Evolutionary conservation across 2,888 invertebrate genomes (phyloP).

Genomic region (Epinotia demarniana): DNA sequence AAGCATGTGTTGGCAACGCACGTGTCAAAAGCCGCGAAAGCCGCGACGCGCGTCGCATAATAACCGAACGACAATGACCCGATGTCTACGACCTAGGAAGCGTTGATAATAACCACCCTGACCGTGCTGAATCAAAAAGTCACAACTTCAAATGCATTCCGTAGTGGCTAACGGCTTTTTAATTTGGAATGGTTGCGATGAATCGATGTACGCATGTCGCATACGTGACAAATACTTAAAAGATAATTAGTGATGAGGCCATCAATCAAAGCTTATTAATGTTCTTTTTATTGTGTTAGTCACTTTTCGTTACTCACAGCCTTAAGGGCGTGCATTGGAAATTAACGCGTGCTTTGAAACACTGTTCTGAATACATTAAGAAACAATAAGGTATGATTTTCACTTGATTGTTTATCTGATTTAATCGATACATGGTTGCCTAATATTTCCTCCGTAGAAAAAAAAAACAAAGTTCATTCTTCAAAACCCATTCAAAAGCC

Average conservation of each 20-base stretch:
- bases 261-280: not conserved
- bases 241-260: slow-evolving; percentile 11
- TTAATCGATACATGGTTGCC: no score
- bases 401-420: no score
- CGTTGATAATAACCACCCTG: slow-evolving; percentile 7
- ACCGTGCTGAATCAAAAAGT: not conserved
- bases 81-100: slow-evolving; percentile 6
- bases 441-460: no score
- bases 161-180: not conserved
- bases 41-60: not conserved
- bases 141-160: not conserved
- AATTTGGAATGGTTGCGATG: not conserved
- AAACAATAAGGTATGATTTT: no score
- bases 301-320: not conserved
- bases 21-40: slow-evolving; percentile 4
- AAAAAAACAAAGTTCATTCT: no score
- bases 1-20: not conserved
- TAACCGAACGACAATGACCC: slow-evolving; percentile 4
- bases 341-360: no score
- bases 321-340: no score
- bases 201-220: not conserved
- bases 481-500: no score
- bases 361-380: no score
- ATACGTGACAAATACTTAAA: not conserved
- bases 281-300: not conserved